phyloP scores from a whole-genome alignment of 1,140 invertebrate species.

The Acromyrmex heyeri region DNA sequence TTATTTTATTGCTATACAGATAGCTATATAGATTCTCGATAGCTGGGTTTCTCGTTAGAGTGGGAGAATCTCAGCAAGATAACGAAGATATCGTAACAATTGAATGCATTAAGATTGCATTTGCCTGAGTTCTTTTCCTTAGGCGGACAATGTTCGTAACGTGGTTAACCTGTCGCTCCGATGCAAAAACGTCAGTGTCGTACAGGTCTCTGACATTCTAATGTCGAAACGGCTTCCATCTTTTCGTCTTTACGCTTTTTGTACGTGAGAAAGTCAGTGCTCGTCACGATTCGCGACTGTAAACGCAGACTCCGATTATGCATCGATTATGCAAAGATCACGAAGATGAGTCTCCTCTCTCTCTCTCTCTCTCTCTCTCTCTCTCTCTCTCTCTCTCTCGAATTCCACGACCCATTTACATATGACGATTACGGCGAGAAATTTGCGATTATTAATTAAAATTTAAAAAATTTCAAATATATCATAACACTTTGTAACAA shows the following conservation, averaged over 20 bases:
- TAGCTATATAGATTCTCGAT: not conserved
- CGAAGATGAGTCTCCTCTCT: constrained; percentile 23
- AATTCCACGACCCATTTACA: constrained; percentile 21
- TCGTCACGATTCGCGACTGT: constrained; percentile 56
- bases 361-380: not conserved
- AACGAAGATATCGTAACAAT: constrained; percentile 16
- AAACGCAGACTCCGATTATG: constrained; percentile 45
- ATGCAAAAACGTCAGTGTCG: constrained; percentile 21
- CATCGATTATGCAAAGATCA: constrained; percentile 62
- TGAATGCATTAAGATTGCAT: not conserved
- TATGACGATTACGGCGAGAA: not conserved
- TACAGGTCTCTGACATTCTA: constrained; percentile 18
- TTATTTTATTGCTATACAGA: not conserved
- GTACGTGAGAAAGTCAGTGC: constrained; percentile 52
- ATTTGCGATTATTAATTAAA: not conserved
- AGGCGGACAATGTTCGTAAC: constrained; percentile 5
- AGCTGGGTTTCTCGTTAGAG: not conserved
- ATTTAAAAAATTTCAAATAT: not conserved
- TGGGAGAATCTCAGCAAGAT: not conserved
- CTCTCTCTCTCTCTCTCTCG: not conserved
- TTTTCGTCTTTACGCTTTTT: constrained; percentile 61
- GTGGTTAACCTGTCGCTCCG: constrained; percentile 27
- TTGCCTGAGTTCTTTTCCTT: not conserved
- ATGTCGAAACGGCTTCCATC: constrained; percentile 46
- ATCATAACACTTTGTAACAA: not conserved